Percentiles rank a stretch among this genome's conserved stretches.
Evolutionary conservation across 1,140 invertebrate species (phyloP).

Genomic region (Colletes gigas): DNA sequence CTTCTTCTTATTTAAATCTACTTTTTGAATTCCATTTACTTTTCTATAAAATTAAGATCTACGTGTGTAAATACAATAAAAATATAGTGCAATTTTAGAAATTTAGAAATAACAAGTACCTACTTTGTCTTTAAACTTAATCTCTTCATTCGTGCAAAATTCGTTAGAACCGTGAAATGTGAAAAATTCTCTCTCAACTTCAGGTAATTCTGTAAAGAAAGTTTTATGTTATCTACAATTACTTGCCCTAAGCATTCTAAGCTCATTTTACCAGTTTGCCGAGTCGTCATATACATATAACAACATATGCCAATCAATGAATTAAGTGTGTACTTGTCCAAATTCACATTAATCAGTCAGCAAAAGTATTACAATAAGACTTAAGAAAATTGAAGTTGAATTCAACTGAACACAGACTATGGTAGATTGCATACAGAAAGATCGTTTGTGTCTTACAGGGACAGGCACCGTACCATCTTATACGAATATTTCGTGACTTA

Average conservation of each 20-base stretch:
- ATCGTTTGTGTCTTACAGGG: slow-evolving; percentile 66
- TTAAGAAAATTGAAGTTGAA: slow-evolving; percentile 65
- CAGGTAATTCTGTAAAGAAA: slow-evolving; percentile 48
- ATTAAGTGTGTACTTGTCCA: not conserved
- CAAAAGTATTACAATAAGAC: not conserved
- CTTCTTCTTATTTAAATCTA: slow-evolving; percentile 69
- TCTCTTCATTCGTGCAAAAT: slow-evolving; percentile 60
- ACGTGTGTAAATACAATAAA: not conserved
- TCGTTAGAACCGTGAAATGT: slow-evolving; percentile 42
- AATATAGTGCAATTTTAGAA: too few relatives aligned
- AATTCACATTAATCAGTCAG: slow-evolving; percentile 1
- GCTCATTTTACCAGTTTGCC: slow-evolving; percentile 58
- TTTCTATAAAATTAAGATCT: slow-evolving; percentile 62
- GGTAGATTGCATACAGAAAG: slow-evolving; percentile 72
- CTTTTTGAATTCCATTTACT: slow-evolving; percentile 67
- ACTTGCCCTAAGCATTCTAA: slow-evolving; percentile 68
- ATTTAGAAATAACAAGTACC: slow-evolving; percentile 18
- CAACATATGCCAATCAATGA: slow-evolving; percentile 57
- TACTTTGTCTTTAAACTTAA: slow-evolving; percentile 71
- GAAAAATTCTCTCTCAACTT: slow-evolving; percentile 53
- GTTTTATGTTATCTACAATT: slow-evolving; percentile 59
- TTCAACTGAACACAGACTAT: slow-evolving; percentile 52
- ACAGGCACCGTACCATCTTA: slow-evolving; percentile 74
- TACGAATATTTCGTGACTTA: slow-evolving; percentile 51
- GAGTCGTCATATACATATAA: slow-evolving; percentile 66